phyloP scores from a whole-genome alignment of 2,797 vertebrate species.

The Sebastiscus albofasciatus region DNA sequence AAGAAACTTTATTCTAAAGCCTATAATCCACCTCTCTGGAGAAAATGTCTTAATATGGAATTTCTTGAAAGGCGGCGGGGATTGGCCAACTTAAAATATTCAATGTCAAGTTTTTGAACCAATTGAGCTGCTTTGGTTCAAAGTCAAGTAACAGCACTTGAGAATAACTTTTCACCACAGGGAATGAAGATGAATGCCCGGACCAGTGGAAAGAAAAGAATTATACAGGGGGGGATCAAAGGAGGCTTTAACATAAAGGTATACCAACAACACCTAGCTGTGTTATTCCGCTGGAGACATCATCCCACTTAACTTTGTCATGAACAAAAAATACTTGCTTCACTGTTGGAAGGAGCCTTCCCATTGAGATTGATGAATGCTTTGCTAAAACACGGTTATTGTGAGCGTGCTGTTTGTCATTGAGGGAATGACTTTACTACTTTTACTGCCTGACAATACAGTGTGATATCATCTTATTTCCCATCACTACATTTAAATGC shows the following conservation, averaged over 20 bases:
- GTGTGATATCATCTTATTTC: neutral
- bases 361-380: constrained; percentile 13
- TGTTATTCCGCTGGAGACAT: constrained; percentile 20
- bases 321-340: constrained; percentile 8
- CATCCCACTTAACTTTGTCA: constrained; percentile 11
- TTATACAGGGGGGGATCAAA: constrained; percentile 69
- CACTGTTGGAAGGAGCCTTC: constrained; percentile 1
- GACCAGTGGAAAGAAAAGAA: constrained; percentile 27
- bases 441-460: neutral
- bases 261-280: constrained; percentile 48
- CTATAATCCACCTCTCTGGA: constrained; percentile 75
- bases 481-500: neutral
- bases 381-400: neutral
- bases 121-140: constrained; percentile 73
- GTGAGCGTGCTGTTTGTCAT: neutral
- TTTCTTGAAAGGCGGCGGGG: constrained; percentile 68
- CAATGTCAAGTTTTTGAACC: constrained; percentile 69
- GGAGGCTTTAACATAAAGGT: constrained; percentile 58
- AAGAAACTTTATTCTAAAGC: constrained; percentile 66
- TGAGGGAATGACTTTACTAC: constrained; percentile 7
- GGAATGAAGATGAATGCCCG: constrained; percentile 59
- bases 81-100: constrained; percentile 75
- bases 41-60: constrained; percentile 71
- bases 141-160: constrained; percentile 61
- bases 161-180: constrained; percentile 60